Evolutionary conservation across 2,797 vertebrate genomes (phyloP).

Genomic region (Myripristis jacobus): DNA sequence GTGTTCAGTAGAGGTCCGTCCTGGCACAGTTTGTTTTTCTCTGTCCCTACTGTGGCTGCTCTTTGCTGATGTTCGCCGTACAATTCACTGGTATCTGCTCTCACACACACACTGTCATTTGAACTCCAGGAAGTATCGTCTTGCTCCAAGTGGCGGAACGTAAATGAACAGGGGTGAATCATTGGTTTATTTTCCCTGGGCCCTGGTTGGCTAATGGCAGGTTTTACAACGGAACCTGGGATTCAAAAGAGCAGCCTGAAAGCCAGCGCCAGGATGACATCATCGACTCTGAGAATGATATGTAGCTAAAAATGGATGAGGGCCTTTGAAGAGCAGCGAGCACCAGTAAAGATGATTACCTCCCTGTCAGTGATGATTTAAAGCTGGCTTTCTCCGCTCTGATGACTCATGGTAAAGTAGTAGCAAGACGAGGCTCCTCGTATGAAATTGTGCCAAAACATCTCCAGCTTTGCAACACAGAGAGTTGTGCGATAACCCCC

Average conservation of each 20-base stretch:
- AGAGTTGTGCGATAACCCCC: constrained; percentile 21
- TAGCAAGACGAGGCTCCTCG: constrained; percentile 13
- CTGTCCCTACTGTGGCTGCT: constrained; percentile 4
- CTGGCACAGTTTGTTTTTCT: constrained; percentile 32
- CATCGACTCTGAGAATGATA: constrained; percentile 52
- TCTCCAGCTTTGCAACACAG: constrained; percentile 1
- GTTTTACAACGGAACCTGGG: constrained; percentile 54
- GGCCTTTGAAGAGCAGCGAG: constrained; percentile 64
- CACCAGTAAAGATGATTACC: constrained; percentile 58
- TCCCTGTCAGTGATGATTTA: constrained; percentile 53
- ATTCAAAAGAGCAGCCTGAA: constrained; percentile 47
- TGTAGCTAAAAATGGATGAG: constrained; percentile 57
- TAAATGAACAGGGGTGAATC: constrained; percentile 43
- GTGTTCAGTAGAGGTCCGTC: constrained; percentile 31
- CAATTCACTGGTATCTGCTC: background rate
- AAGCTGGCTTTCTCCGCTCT: constrained; percentile 19
- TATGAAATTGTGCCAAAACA: constrained; percentile 38
- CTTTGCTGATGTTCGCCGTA: constrained; percentile 15
- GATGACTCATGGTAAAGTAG: constrained; percentile 44
- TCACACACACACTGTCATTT: constrained; percentile 6
- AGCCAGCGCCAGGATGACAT: constrained; percentile 60
- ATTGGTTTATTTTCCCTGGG: constrained; percentile 39
- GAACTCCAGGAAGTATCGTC: constrained; percentile 49
- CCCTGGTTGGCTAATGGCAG: constrained; percentile 54
- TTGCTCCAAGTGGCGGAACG: constrained; percentile 33